These are phyloP conservation scores for Argyrosomus regius DNA, from an alignment of 2,797 vertebrate species.

Conservation along the genomic window DNA sequence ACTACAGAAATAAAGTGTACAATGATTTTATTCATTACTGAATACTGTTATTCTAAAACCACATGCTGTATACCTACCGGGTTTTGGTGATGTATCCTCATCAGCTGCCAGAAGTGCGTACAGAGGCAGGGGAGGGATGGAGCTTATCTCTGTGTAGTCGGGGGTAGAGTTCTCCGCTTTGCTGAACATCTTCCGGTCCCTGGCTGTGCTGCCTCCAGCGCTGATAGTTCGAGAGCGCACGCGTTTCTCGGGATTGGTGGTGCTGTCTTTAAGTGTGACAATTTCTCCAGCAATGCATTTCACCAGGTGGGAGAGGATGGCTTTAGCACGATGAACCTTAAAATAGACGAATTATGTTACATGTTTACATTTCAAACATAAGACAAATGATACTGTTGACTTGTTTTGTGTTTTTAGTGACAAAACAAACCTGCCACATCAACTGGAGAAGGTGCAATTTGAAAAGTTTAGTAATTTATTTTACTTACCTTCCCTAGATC, in stretches of 20 bases:
- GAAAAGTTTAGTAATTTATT: neutral
- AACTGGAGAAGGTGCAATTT: neutral
- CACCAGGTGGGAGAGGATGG: constrained; percentile 96
- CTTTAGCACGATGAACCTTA: constrained; percentile 93
- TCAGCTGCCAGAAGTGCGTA: constrained; percentile 96
- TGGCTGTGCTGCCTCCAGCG: constrained; percentile 93
- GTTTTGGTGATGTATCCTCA: constrained; percentile 87
- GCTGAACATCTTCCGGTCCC: constrained; percentile 92
- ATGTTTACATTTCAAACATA: neutral
- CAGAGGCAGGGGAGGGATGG: constrained; percentile 94
- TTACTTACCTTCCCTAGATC: constrained; percentile 91
- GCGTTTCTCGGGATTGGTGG: constrained; percentile 87
- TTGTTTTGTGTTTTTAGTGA: neutral
- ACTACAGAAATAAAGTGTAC: neutral
- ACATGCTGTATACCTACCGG: constrained; percentile 76
- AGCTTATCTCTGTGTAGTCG: constrained; percentile 97
- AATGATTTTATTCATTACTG: neutral
- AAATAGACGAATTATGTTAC: constrained; percentile 15
- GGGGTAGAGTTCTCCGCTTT: constrained; percentile 85
- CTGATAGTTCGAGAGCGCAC: constrained; percentile 94
- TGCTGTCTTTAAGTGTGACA: constrained; percentile 89
- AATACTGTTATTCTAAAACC: neutral
- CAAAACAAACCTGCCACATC: neutral
- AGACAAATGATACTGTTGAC: neutral
- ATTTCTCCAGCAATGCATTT: constrained; percentile 98